These are phyloP conservation scores for Oryzias melastigma DNA, from an alignment of 2,113 vertebrate species.

Conservation along the genomic window DNA sequence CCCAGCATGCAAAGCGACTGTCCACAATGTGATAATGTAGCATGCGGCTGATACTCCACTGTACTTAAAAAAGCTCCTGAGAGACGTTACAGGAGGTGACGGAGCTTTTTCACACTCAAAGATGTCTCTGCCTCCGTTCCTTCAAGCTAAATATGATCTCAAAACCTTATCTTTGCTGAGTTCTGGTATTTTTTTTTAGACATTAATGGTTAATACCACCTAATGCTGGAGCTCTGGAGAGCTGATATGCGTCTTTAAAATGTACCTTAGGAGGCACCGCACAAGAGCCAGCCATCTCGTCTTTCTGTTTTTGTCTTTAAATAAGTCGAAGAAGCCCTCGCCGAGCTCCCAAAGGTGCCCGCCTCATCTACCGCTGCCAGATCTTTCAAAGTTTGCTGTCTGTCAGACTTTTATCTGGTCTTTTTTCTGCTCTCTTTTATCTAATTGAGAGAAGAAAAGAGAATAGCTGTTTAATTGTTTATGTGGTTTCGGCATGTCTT, in stretches of 20 bases:
- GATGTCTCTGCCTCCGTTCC: too few species aligned
- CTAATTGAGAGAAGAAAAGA: conserved; percentile 2
- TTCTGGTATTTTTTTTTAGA: too few species aligned
- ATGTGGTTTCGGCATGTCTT: conserved; percentile 7
- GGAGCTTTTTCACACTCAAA: too few species aligned
- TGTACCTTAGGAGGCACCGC: conserved; percentile 6
- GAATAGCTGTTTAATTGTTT: conserved; percentile 12
- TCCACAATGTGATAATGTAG: conserved; percentile 33
- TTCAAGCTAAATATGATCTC: too few species aligned
- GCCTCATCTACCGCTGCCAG: conserved; percentile 20
- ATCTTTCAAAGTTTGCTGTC: conserved; percentile 19
- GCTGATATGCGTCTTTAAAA: background rate
- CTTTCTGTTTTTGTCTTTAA: conserved; percentile 11
- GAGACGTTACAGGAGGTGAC: too few species aligned
- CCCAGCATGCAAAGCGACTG: conserved; percentile 10
- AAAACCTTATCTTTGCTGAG: too few species aligned
- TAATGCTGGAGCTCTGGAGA: conserved; percentile 9
- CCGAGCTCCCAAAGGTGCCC: conserved; percentile 17
- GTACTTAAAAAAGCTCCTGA: too few species aligned
- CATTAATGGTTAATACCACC: too few species aligned
- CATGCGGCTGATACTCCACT: too few species aligned
- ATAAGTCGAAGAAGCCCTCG: conserved; percentile 40
- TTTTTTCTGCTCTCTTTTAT: conserved; percentile 16
- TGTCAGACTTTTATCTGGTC: background rate
- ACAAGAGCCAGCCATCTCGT: conserved; percentile 11